Evolutionary conservation across 2,797 vertebrate species (phyloP).

Genomic region (Uromys caudimaculatus): DNA sequence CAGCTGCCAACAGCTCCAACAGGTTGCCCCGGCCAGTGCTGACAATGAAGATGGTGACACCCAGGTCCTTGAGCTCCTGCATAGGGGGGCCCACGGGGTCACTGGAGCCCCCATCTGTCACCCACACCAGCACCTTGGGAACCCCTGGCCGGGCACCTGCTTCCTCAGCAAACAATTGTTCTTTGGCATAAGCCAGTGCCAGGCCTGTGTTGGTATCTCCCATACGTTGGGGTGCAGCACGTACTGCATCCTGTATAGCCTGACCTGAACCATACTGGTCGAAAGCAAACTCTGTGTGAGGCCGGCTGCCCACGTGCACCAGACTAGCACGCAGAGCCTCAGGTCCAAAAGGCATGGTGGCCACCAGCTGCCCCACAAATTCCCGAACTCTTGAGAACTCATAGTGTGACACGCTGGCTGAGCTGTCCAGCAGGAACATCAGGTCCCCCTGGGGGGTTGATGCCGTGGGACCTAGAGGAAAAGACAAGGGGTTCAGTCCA

Average conservation of each 20-base stretch:
- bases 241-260: conserved; percentile 88
- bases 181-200: conserved; percentile 90
- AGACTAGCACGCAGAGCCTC: conserved; percentile 93
- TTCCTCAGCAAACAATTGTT: conserved; percentile 86
- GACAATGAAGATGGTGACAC: conserved; percentile 93
- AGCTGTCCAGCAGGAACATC: conserved; percentile 96
- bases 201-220: conserved; percentile 96
- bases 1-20: conserved; percentile 91
- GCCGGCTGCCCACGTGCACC: conserved; percentile 92
- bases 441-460: conserved; percentile 92
- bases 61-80: conserved; percentile 91
- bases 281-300: conserved; percentile 94
- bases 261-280: conserved; percentile 82
- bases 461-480: conserved; percentile 70
- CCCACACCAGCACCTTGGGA: conserved; percentile 96
- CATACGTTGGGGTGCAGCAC: conserved; percentile 89
- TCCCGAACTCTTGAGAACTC: conserved; percentile 93
- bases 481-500: conserved; percentile 37
- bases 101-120: conserved; percentile 95
- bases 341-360: conserved; percentile 92
- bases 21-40: conserved; percentile 95
- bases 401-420: conserved; percentile 94
- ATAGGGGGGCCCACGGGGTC: conserved; percentile 93
- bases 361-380: conserved; percentile 94
- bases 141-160: conserved; percentile 89